A percentile compares a stretch with the other conserved stretches of the same genome.
phyloP scores from a whole-genome alignment of 2,888 invertebrate species.

The Cremastinae sp. region DNA sequence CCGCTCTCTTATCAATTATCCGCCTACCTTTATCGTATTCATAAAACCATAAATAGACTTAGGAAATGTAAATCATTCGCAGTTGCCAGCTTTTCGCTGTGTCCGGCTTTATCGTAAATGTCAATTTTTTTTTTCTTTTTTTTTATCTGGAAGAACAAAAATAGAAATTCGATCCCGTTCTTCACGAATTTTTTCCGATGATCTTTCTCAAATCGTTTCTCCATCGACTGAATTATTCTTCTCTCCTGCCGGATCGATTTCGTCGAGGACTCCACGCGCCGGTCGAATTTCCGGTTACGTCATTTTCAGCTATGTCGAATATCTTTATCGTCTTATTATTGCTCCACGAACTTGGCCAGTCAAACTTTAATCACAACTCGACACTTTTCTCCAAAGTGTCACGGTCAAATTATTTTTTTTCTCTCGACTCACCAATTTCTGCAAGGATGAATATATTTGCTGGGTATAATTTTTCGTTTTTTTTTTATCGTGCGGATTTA shows the following conservation, averaged over 20 bases:
- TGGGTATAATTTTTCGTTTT: too few relatives aligned
- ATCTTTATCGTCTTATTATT: not conserved
- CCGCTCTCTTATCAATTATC: slow-evolving; percentile 51
- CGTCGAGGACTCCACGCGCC: not conserved
- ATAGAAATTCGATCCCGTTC: too few relatives aligned
- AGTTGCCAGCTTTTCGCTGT: too few relatives aligned
- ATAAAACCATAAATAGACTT: not conserved
- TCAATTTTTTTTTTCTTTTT: slow-evolving; percentile 7
- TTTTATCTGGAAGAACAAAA: too few relatives aligned
- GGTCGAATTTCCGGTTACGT: not conserved
- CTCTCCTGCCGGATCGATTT: not conserved
- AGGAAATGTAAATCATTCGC: not conserved
- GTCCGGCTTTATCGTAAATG: not conserved
- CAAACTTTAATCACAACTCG: slow-evolving; percentile 7
- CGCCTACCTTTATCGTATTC: slow-evolving; percentile 17
- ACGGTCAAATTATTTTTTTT: not conserved
- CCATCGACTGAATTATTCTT: not conserved
- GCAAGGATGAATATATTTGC: too few relatives aligned
- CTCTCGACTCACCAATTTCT: not conserved
- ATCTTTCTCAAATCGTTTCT: too few relatives aligned
- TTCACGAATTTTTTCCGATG: too few relatives aligned
- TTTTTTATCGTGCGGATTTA: too few relatives aligned
- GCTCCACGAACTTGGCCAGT: not conserved
- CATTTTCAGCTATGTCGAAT: slow-evolving; percentile 4
- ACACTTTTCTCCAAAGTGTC: not conserved